Percentiles rank a stretch among this genome's conserved stretches.
Conservation (phyloP, 2,797 vertebrate species). For the Micrastur ruficollis region DNA sequence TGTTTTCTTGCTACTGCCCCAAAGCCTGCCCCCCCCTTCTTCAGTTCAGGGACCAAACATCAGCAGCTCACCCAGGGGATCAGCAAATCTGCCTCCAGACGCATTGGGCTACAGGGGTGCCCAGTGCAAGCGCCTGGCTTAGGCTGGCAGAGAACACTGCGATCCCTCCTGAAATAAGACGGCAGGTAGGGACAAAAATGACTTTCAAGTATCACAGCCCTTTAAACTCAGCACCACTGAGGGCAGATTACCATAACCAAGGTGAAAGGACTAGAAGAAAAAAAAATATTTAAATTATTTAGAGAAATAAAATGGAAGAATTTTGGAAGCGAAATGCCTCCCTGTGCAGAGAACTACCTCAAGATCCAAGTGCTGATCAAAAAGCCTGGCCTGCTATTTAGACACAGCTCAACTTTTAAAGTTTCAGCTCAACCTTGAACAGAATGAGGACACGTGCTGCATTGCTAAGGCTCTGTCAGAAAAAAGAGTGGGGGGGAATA, state of each 20-base stretch:
- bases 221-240: neutral
- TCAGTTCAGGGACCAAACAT: neutral
- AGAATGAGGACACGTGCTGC: neutral
- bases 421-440: neutral
- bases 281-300: neutral
- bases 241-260: neutral
- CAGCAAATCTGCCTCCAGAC: neutral
- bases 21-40: neutral
- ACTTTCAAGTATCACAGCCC: neutral
- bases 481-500: accelerated
- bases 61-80: neutral
- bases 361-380: neutral
- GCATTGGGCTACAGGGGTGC: accelerated
- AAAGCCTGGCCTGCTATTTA: neutral
- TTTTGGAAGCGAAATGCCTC: neutral
- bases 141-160: neutral
- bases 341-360: neutral
- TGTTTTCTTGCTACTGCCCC: neutral
- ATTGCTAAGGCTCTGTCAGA: neutral
- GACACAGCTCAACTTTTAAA: neutral
- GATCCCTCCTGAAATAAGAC: neutral
- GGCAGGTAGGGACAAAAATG: neutral
- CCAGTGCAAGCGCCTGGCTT: neutral
- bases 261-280: neutral
- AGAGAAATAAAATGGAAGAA: neutral